Evolutionary conservation across 23 tunicate species (phyloP).

Genomic region (Oikopleura vanhoeffeni): DNA sequence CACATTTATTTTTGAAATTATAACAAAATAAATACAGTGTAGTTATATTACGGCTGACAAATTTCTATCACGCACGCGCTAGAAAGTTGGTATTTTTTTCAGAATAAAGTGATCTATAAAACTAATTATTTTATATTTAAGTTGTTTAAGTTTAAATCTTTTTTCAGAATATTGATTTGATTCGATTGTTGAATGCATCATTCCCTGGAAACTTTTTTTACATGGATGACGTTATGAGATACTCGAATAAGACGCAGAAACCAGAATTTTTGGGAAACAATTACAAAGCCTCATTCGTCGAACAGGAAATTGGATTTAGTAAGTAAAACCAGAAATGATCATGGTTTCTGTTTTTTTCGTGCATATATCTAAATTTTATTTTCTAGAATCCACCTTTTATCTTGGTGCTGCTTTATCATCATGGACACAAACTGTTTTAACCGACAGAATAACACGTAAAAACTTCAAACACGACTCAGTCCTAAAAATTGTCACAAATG

Average conservation of each 20-base stretch:
- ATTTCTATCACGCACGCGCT: no score
- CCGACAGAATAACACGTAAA: constrained; percentile 51
- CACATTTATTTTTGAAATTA: no score
- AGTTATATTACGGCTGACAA: no score
- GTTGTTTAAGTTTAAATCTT: no score
- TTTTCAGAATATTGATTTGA: constrained; percentile 57
- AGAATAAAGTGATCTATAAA: no score
- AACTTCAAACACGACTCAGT: constrained; percentile 71
- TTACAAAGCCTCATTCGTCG: constrained; percentile 82
- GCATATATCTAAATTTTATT: not conserved
- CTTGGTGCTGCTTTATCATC: constrained; percentile 87
- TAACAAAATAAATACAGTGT: no score
- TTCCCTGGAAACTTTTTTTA: constrained; percentile 90
- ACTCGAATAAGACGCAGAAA: constrained; percentile 37
- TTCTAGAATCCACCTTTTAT: constrained; percentile 48
- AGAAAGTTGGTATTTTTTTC: no score
- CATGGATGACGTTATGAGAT: constrained; percentile 52
- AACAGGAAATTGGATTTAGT: constrained; percentile 96
- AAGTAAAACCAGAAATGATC: constrained; percentile 22
- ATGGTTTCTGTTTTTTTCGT: not conserved
- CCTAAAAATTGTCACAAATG: constrained; percentile 57
- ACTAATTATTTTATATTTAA: no score
- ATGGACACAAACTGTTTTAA: constrained; percentile 91
- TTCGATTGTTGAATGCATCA: constrained; percentile 59
- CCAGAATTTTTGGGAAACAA: constrained; percentile 45